These are phyloP conservation scores for Kobus ellipsiprymnus DNA, from an alignment of 2,113 vertebrate species.

Conservation along the genomic window DNA sequence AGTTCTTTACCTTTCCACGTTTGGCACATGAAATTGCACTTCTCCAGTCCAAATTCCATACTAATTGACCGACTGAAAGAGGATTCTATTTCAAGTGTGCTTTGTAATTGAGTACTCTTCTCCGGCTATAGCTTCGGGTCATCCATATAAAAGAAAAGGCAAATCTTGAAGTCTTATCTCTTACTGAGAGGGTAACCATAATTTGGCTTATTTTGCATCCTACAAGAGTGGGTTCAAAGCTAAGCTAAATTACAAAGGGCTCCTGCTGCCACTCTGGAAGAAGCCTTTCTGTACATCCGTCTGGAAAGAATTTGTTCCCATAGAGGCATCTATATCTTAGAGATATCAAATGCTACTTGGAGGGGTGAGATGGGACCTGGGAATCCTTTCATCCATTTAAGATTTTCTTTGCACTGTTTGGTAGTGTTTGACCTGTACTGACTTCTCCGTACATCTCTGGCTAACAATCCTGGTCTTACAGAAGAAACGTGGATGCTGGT, in stretches of 20 bases:
- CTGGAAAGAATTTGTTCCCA: slow-evolving; percentile 56
- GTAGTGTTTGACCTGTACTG: background rate
- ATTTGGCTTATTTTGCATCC: slow-evolving; percentile 54
- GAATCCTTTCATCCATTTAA: slow-evolving; percentile 32
- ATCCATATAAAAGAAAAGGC: slow-evolving; percentile 52
- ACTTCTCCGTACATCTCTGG: background rate
- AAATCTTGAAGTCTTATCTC: slow-evolving; percentile 63
- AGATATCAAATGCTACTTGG: slow-evolving; percentile 33
- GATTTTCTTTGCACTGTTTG: slow-evolving; percentile 31
- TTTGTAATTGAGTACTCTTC: slow-evolving; percentile 49
- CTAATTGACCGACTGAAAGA: slow-evolving; percentile 43
- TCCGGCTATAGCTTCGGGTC: slow-evolving; percentile 40
- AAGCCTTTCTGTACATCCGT: background rate
- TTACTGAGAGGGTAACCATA: slow-evolving; percentile 42
- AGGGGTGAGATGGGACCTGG: slow-evolving; percentile 6
- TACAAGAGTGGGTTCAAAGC: slow-evolving; percentile 58
- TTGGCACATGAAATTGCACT: slow-evolving; percentile 1
- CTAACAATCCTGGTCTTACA: background rate
- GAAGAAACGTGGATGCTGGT: background rate
- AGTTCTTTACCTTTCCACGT: slow-evolving; percentile 16
- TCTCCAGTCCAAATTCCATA: slow-evolving; percentile 31
- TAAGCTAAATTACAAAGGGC: slow-evolving; percentile 54
- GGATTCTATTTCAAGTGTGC: slow-evolving; percentile 53
- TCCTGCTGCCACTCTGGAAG: slow-evolving; percentile 52
- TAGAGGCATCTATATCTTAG: background rate